phyloP scores from a whole-genome alignment of 2,113 vertebrate genomes.

The Carassius auratus region DNA sequence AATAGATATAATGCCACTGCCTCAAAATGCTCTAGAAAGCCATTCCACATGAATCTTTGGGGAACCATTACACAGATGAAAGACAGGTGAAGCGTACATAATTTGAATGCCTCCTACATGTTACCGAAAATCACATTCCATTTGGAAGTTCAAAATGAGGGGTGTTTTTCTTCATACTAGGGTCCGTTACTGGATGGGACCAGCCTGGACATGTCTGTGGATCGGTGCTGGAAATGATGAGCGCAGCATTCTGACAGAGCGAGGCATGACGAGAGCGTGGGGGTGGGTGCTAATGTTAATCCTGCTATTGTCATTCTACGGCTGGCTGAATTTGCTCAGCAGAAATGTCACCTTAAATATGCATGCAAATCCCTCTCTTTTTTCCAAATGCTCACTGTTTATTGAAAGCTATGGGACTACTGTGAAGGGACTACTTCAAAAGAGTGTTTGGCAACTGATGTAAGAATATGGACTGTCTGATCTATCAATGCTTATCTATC shows the following conservation, averaged over 20 bases:
- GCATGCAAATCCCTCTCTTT: conserved; percentile 8
- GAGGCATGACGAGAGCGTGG: conserved; percentile 1
- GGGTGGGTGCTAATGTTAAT: conserved; percentile 39
- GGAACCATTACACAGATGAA: neutral
- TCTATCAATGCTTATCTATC: no score
- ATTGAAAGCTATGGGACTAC: conserved; percentile 2
- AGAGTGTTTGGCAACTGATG: neutral
- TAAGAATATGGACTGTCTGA: neutral
- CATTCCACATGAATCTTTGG: neutral
- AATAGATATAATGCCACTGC: neutral
- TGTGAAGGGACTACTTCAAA: neutral
- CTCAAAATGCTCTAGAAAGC: neutral
- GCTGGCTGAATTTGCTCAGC: conserved; percentile 53
- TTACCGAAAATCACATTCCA: conserved; percentile 18
- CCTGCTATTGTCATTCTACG: conserved; percentile 45
- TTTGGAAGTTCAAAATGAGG: conserved; percentile 3
- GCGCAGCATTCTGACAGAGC: conserved; percentile 45
- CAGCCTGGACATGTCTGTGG: conserved; percentile 26
- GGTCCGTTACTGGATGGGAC: neutral
- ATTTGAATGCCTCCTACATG: neutral
- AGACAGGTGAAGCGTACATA: neutral
- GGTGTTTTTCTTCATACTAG: conserved; percentile 15
- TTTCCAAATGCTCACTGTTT: conserved; percentile 1
- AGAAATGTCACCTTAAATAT: conserved; percentile 53
- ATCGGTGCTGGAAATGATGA: conserved; percentile 45